phyloP scores from a whole-genome alignment of 2,113 vertebrate species.

The Clarias macrocephalus region DNA sequence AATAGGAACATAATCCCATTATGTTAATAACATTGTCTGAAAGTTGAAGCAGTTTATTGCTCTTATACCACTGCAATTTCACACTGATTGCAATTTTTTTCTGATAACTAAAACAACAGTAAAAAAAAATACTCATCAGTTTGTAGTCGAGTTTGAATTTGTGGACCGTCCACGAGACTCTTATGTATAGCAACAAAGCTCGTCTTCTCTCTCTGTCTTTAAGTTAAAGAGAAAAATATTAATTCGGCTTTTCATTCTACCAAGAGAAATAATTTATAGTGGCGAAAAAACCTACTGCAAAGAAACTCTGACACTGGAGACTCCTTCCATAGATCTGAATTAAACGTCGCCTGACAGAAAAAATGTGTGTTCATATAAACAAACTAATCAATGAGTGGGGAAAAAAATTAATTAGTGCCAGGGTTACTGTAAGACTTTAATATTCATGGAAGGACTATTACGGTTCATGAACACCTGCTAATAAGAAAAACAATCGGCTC shows the following conservation, averaged over 20 bases:
- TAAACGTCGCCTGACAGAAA: neutral
- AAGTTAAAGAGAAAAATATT: neutral
- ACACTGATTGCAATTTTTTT: neutral
- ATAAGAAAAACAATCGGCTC: neutral
- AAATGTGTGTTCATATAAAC: neutral
- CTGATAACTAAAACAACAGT: neutral
- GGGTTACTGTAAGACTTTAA: neutral
- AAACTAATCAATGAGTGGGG: neutral
- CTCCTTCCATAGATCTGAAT: neutral
- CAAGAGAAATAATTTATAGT: neutral
- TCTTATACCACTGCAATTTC: neutral
- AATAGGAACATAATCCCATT: neutral
- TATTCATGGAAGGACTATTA: neutral
- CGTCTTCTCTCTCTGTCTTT: neutral
- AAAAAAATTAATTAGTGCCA: neutral
- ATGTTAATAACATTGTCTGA: neutral
- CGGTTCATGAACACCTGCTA: neutral
- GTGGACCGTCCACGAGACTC: neutral
- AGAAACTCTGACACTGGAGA: neutral
- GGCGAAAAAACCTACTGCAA: neutral
- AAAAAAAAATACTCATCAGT: neutral
- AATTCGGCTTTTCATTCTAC: neutral
- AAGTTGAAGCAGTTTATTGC: neutral
- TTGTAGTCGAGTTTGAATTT: neutral
- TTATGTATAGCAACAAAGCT: neutral